Percentiles rank a stretch among this genome's conserved stretches.
These are phyloP conservation scores for Microcebus murinus DNA, from an alignment of 2,113 vertebrate species.

Conservation along the genomic window DNA sequence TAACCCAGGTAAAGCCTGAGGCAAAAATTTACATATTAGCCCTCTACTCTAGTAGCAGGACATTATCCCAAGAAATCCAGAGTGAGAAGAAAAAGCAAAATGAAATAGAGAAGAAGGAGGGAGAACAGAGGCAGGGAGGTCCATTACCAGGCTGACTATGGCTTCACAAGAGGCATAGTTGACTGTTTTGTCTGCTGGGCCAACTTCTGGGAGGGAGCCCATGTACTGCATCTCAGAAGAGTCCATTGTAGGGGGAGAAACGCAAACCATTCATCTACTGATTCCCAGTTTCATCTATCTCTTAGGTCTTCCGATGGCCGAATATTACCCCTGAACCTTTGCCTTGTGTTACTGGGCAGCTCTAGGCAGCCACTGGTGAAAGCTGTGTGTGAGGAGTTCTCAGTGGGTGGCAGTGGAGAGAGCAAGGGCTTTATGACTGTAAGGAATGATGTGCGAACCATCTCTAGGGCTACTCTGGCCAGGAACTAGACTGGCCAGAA, in stretches of 20 bases:
- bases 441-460: neutral
- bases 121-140: neutral
- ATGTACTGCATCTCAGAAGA: neutral
- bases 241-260: neutral
- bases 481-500: neutral
- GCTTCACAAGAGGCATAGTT: neutral
- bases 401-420: neutral
- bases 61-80: slow-evolving; percentile 12
- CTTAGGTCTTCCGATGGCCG: neutral
- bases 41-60: neutral
- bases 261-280: neutral
- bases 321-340: neutral
- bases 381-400: neutral
- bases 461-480: neutral
- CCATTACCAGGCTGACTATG: neutral
- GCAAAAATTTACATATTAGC: neutral
- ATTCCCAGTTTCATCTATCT: neutral
- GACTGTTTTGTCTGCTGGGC: neutral
- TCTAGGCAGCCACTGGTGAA: neutral
- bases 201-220: neutral
- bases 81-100: neutral
- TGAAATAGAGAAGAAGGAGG: neutral
- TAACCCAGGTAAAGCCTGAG: neutral
- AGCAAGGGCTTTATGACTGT: neutral
- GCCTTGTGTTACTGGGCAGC: neutral